A percentile compares a stretch with the other conserved stretches of the same genome.
phyloP scores from a whole-genome alignment of 1,140 invertebrate genomes.

The Lanistes nyassanus region DNA sequence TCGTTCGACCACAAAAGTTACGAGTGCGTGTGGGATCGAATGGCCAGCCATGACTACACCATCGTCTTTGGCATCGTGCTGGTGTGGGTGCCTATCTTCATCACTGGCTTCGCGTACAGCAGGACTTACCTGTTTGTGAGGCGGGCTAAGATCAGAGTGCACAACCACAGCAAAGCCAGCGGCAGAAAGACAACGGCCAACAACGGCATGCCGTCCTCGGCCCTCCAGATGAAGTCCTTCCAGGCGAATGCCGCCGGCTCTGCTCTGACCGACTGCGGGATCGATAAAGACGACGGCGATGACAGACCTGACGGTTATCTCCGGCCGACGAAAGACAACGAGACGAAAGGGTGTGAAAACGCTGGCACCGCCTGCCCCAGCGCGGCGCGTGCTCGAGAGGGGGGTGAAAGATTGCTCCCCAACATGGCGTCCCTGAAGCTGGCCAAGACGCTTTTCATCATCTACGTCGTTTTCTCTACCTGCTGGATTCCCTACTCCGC shows the following conservation, averaged over 20 bases:
- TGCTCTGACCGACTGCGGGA: too few relatives aligned
- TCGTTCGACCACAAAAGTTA: slow-evolving; percentile 54
- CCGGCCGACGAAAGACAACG: too few relatives aligned
- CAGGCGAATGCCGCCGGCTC: too few relatives aligned
- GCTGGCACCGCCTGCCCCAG: too few relatives aligned
- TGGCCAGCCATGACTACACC: slow-evolving; percentile 53
- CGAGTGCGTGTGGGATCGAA: slow-evolving; percentile 55
- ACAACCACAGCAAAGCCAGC: neutral
- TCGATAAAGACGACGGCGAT: too few relatives aligned
- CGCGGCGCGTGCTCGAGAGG: neutral
- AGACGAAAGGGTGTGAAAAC: too few relatives aligned
- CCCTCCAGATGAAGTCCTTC: too few relatives aligned
- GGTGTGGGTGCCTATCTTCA: slow-evolving; percentile 48
- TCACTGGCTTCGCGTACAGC: slow-evolving; percentile 48
- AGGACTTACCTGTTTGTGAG: slow-evolving; percentile 44
- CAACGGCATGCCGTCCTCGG: too few relatives aligned
- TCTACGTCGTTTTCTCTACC: slow-evolving; percentile 44
- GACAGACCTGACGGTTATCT: too few relatives aligned
- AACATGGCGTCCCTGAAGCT: slow-evolving; percentile 14
- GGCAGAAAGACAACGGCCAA: too few relatives aligned
- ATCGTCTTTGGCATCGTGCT: slow-evolving; percentile 48
- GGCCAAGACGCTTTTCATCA: slow-evolving; percentile 43
- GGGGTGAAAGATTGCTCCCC: neutral
- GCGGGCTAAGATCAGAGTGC: slow-evolving; percentile 25
- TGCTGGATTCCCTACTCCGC: slow-evolving; percentile 51